These are phyloP conservation scores for Gallinago paraguaiae DNA, from an alignment of 2,113 vertebrate species.

Conservation along the genomic window DNA sequence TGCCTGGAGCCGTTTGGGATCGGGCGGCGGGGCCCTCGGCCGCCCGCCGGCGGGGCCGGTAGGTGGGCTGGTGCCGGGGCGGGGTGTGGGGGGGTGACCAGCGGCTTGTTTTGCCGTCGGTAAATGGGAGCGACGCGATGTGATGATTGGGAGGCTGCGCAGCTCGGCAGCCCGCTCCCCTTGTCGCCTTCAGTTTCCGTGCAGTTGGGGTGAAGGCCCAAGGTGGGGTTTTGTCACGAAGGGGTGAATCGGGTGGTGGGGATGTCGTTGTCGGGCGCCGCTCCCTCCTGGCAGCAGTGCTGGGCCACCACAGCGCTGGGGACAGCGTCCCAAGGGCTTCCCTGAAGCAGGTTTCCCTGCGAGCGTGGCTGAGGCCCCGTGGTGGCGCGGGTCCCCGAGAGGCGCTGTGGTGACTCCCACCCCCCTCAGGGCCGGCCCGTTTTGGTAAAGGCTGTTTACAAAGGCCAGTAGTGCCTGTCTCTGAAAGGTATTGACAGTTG, in stretches of 20 bases:
- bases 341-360: accelerated
- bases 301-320: accelerated
- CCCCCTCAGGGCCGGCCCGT: accelerated
- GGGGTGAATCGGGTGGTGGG: accelerated
- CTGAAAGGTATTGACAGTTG: neutral
- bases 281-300: neutral
- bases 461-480: accelerated
- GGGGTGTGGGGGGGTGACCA: neutral
- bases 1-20: neutral
- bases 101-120: neutral
- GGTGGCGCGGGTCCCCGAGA: accelerated
- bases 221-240: neutral
- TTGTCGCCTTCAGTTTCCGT: neutral
- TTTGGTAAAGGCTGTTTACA: neutral
- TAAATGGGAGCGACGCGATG: accelerated
- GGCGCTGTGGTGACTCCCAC: neutral
- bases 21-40: neutral
- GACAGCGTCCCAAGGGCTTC: neutral
- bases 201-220: neutral
- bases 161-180: neutral
- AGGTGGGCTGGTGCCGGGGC: neutral
- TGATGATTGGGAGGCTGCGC: neutral
- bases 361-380: accelerated
- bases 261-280: accelerated
- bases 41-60: neutral